Conservation (phyloP, 2,888 invertebrate genomes). For the Steinernema scapterisci region DNA sequence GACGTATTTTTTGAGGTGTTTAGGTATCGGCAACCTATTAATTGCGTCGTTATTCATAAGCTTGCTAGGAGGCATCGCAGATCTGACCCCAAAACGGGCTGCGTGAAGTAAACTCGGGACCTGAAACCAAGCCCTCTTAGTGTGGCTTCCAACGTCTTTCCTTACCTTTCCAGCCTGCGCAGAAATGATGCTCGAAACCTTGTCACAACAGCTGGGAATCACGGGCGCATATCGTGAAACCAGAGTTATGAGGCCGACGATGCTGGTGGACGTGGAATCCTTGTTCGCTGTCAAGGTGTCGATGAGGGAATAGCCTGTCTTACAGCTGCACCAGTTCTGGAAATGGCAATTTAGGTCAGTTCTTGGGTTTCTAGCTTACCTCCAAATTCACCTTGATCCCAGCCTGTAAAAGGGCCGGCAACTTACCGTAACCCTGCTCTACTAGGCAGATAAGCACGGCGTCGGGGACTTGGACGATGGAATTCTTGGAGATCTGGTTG, state of each 20-base stretch:
- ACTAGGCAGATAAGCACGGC: not conserved
- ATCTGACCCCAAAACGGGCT: not conserved
- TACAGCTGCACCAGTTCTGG: constrained; percentile 16
- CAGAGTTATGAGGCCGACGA: not conserved
- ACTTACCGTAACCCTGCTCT: constrained; percentile 2
- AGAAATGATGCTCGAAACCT: not conserved
- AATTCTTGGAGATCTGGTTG: not conserved
- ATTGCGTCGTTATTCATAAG: not conserved
- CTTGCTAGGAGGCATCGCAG: not conserved
- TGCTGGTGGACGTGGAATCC: not conserved
- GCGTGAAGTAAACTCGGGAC: not conserved
- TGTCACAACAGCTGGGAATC: constrained; percentile 10
- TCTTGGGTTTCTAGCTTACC: not conserved
- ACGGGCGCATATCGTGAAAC: not conserved
- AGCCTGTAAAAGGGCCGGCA: not conserved
- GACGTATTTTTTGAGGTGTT: not conserved
- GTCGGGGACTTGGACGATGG: not conserved
- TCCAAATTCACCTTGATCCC: not conserved
- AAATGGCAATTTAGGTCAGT: not conserved
- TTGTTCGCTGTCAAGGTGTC: not conserved
- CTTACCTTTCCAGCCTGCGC: not conserved
- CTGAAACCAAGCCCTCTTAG: not conserved
- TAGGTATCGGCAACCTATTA: not conserved
- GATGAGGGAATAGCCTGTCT: not conserved
- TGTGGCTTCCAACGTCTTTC: not conserved